Evolutionary conservation across 2,113 vertebrate species (phyloP).

Genomic region (Platichthys stellatus): DNA sequence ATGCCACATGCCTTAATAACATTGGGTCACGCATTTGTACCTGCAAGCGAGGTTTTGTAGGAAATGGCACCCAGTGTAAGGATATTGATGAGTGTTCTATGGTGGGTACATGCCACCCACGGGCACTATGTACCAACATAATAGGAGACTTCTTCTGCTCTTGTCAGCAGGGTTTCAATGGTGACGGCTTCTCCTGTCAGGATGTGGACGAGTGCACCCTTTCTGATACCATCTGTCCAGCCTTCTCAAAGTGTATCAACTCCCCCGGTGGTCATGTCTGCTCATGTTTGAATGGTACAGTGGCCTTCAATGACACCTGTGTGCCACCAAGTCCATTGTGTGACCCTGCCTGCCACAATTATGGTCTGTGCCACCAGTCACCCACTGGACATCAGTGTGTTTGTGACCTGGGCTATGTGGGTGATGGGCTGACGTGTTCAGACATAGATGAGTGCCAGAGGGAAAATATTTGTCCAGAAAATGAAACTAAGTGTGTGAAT

Average conservation of each 20-base stretch:
- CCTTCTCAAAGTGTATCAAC: conserved; percentile 80
- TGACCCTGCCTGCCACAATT: conserved; percentile 75
- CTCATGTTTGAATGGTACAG: conserved; percentile 84
- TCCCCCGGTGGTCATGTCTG: conserved; percentile 83
- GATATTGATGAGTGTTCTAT: conserved; percentile 82
- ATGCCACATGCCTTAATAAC: conserved; percentile 82
- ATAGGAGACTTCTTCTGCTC: conserved; percentile 79
- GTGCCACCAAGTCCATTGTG: conserved; percentile 73
- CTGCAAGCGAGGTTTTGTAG: conserved; percentile 81
- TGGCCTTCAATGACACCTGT: conserved; percentile 77
- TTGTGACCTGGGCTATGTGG: conserved; percentile 83
- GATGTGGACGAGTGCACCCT: conserved; percentile 82
- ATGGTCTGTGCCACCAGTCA: conserved; percentile 82
- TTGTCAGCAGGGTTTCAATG: conserved; percentile 81
- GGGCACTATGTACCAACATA: conserved; percentile 77
- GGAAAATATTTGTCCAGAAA: conserved; percentile 77
- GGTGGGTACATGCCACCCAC: conserved; percentile 63
- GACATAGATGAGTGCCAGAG: conserved; percentile 83
- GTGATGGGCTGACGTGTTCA: conserved; percentile 77
- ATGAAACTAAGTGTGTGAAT: conserved; percentile 81
- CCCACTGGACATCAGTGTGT: conserved; percentile 80
- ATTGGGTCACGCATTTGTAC: conserved; percentile 80
- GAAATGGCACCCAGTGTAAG: conserved; percentile 76
- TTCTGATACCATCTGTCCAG: conserved; percentile 73
- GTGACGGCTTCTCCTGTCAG: conserved; percentile 79